phyloP scores from a whole-genome alignment of 2,888 invertebrate genomes.

The Standfussiana lucernea region DNA sequence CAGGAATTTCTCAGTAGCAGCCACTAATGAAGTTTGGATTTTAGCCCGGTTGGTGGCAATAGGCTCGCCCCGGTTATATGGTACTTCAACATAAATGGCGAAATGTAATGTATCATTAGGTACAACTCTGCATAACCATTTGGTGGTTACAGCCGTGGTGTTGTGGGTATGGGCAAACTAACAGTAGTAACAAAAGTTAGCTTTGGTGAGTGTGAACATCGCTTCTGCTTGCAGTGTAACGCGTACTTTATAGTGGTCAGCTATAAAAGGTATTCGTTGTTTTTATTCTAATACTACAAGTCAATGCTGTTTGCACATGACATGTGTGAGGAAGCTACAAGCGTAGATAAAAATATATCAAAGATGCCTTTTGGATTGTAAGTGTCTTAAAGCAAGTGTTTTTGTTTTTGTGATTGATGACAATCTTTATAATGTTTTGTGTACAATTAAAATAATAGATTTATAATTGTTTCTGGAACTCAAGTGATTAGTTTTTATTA shows the following conservation, averaged over 20 bases:
- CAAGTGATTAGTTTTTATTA: slow-evolving; percentile 10
- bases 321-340: slow-evolving; percentile 55
- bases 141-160: background rate
- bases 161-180: background rate
- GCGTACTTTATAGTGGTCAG: slow-evolving; percentile 30
- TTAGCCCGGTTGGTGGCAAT: background rate
- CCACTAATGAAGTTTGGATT: background rate
- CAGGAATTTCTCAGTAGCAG: background rate
- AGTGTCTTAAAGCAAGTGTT: slow-evolving; percentile 66
- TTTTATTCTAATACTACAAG: slow-evolving; percentile 56
- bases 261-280: slow-evolving; percentile 71
- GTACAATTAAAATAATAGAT: background rate
- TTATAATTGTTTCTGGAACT: background rate
- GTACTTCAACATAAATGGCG: background rate
- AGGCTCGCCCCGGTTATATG: background rate
- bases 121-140: background rate
- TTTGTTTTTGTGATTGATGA: background rate
- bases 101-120: background rate
- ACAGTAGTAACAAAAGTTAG: no score
- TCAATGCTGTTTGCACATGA: slow-evolving; percentile 20
- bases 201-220: background rate
- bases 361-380: slow-evolving; percentile 82
- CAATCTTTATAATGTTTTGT: background rate
- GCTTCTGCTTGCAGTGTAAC: slow-evolving; percentile 33
- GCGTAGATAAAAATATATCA: slow-evolving; percentile 34